A percentile compares a stretch with the other conserved stretches of the same genome.
Conservation (phyloP, 2,888 invertebrate genomes). For the Chydorus sphaericus region DNA sequence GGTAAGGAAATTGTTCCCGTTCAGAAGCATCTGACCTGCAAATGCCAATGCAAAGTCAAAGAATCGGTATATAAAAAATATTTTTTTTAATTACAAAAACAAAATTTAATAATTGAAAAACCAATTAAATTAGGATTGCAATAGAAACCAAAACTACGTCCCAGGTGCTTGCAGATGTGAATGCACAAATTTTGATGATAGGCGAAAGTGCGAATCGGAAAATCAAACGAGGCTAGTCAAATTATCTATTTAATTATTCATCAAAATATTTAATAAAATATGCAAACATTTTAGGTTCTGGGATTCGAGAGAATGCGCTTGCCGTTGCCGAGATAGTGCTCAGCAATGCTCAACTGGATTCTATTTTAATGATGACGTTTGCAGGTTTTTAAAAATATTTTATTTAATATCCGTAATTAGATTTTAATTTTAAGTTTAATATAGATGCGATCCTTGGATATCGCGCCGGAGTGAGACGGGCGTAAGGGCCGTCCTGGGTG, state of each 20-base stretch:
- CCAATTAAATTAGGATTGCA: conserved; percentile 37
- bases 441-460: neutral
- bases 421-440: neutral
- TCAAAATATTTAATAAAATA: neutral
- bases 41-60: conserved; percentile 44
- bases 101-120: too few species aligned
- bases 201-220: conserved; percentile 38
- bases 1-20: conserved; percentile 37
- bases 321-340: conserved; percentile 36
- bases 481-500: neutral
- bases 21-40: conserved; percentile 44
- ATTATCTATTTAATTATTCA: neutral
- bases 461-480: neutral
- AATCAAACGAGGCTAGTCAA: conserved; percentile 21
- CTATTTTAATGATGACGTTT: conserved; percentile 40
- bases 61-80: conserved; percentile 31
- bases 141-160: conserved; percentile 40
- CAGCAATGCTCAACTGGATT: conserved; percentile 44
- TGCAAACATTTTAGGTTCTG: conserved; percentile 44
- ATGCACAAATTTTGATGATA: conserved; percentile 44
- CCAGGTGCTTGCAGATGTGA: conserved; percentile 41
- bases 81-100: too few species aligned
- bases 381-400: conserved; percentile 30
- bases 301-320: conserved; percentile 43
- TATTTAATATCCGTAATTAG: neutral